Base-by-base conservation (phyloP, 2,888 invertebrate genomes). In the Galerucella pusilla region DNA sequence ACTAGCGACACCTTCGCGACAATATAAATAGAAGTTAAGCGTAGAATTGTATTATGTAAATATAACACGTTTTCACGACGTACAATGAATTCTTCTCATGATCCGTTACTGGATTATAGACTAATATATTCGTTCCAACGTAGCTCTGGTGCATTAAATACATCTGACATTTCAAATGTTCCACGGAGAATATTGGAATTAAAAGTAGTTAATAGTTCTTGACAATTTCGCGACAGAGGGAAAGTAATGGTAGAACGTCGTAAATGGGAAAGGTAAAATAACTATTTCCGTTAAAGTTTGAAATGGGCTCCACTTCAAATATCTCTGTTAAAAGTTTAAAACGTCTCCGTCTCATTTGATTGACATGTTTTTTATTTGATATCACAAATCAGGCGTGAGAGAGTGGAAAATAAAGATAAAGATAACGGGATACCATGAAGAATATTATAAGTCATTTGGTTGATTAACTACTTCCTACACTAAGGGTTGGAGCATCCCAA, bases 111-210 rank as follows among this genome's bases (percentile, higher is more conserved):
- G 59, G 59, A 59, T 59, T 59, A 25, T 16, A 25, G 59, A 20
- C 59, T 59, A 59, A 59, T 59, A 59, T 59, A 59, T 59, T 59
- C 59, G 20, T 59, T 59, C 11, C n/a, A 59, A 20, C 59, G 59
- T 59, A 59, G 20, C 59, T 59, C 16, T 20, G 25, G 59, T 25
- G 25, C n/a, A 59, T 59, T 59, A 59, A 59, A 59, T 59, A 59
- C 59, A 10, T 59, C 59, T 16, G 59, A 59, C 25, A 59, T 59
- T 59, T 59, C 20, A 25, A 59, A 9, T 59, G 59, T 25, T 59
- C 59, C n/a, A n/a, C 59, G 7, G 59, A 59, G 25, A 25, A 16
- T 25, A 59, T 59, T 59, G 20, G 6, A 59, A 59, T 59, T 59
- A 59, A 59, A 10, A 25, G 25, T 11, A 59, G 20, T n/a, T 59